phyloP scores from a whole-genome alignment of 2,797 vertebrate genomes.

The Danio aesculapii region DNA sequence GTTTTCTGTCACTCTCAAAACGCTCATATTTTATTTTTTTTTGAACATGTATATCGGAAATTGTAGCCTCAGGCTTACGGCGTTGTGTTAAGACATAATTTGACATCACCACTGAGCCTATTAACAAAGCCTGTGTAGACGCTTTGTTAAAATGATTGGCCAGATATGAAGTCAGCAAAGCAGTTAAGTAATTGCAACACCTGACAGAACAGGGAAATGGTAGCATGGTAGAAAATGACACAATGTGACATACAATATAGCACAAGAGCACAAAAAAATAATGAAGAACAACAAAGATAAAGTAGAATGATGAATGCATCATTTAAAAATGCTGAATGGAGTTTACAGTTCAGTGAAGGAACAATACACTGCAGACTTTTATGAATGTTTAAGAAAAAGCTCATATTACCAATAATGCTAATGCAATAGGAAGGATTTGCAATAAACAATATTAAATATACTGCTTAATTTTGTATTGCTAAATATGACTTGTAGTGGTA shows the following conservation, averaged over 20 bases:
- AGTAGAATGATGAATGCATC: background rate
- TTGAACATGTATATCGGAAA: background rate
- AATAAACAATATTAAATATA: background rate
- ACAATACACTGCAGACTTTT: background rate
- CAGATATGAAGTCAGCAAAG: conserved; percentile 9
- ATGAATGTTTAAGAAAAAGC: background rate
- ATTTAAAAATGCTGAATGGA: conserved; percentile 1
- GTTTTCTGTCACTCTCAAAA: conserved; percentile 21
- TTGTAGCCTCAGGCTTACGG: background rate
- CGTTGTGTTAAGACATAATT: conserved; percentile 9
- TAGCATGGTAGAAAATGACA: background rate
- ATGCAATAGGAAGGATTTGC: background rate
- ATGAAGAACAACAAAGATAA: conserved; percentile 13
- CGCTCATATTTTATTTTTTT: background rate
- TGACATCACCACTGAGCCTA: background rate
- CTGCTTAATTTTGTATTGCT: background rate
- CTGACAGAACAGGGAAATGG: conserved; percentile 5
- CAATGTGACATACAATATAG: conserved; percentile 7
- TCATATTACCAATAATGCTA: background rate
- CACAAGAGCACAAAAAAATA: background rate
- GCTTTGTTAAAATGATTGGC: background rate
- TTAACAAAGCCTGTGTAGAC: background rate
- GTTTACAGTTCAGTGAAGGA: conserved; percentile 6
- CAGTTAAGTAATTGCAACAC: background rate
- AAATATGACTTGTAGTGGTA: too few relatives aligned